A percentile compares a stretch with the other conserved stretches of the same genome.
Conservation (phyloP, 1,140 invertebrate species). For the Metopolophium dirhodum region DNA sequence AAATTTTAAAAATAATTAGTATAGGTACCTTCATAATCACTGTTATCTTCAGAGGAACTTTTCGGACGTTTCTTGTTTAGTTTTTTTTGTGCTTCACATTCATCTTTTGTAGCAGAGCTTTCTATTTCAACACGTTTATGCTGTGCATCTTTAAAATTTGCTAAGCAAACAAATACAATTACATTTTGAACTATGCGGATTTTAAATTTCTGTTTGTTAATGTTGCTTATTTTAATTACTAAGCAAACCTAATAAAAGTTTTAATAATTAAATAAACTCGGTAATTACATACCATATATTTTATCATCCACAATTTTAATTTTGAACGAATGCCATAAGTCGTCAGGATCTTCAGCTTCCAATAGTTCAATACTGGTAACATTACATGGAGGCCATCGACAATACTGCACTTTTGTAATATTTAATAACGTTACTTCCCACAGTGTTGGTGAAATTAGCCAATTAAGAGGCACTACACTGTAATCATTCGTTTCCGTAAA, state of each 20-base stretch:
- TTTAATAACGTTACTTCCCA: neutral
- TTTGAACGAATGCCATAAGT: neutral
- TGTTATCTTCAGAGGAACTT: neutral
- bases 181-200: no score
- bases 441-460: neutral
- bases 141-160: neutral
- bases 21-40: neutral
- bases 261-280: no score
- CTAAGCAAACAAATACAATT: neutral
- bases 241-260: neutral
- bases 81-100: neutral
- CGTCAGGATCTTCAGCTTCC: neutral
- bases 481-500: neutral
- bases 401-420: neutral
- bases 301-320: neutral
- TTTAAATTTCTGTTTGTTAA: neutral
- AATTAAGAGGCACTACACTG: conserved; percentile 10
- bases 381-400: neutral
- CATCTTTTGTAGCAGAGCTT: neutral
- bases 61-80: neutral
- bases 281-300: neutral
- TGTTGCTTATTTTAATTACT: neutral
- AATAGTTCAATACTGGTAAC: neutral
- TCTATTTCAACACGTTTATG: neutral
- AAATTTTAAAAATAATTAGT: neutral